Percentiles rank a stretch among this genome's conserved stretches.
Conservation (phyloP, 2,888 invertebrate genomes). For the Diplolepis rosae region DNA sequence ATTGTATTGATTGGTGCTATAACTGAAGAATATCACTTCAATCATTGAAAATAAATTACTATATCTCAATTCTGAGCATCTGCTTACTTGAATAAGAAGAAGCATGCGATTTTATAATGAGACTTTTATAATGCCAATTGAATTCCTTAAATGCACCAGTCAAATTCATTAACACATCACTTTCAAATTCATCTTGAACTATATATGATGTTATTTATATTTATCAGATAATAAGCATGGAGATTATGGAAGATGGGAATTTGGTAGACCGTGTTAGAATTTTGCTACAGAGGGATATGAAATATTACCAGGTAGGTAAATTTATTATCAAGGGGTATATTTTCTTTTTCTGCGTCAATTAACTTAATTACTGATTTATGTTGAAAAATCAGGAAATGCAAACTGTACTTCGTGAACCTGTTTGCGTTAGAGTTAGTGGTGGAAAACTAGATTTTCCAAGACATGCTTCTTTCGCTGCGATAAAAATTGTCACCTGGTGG, state of each 20-base stretch:
- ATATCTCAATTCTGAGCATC: background rate
- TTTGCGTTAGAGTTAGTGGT: slow-evolving; percentile 87
- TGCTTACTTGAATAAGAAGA: background rate
- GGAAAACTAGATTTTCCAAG: slow-evolving; percentile 88
- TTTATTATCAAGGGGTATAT: background rate
- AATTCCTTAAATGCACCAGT: too few species aligned
- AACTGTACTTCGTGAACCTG: slow-evolving; percentile 84
- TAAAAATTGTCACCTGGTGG: slow-evolving; percentile 90
- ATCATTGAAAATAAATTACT: background rate
- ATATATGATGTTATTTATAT: background rate
- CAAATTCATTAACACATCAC: background rate
- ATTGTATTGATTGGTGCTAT: background rate
- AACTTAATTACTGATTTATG: too few species aligned
- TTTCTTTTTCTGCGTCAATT: too few species aligned
- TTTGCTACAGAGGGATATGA: slow-evolving; percentile 86
- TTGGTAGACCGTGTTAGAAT: slow-evolving; percentile 90
- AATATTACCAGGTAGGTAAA: slow-evolving; percentile 84
- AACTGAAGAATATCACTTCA: background rate
- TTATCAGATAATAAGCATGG: slow-evolving; percentile 76
- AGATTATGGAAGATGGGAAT: slow-evolving; percentile 93
- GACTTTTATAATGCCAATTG: background rate
- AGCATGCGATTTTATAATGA: background rate
- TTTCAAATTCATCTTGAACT: background rate
- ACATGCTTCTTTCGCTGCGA: slow-evolving; percentile 88
- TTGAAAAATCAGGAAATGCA: slow-evolving; percentile 83